Percentiles rank a stretch among this genome's conserved stretches.
These are phyloP conservation scores for Gymnothorax reevesii DNA, from an alignment of 2,797 vertebrate species.

Conservation along the genomic window DNA sequence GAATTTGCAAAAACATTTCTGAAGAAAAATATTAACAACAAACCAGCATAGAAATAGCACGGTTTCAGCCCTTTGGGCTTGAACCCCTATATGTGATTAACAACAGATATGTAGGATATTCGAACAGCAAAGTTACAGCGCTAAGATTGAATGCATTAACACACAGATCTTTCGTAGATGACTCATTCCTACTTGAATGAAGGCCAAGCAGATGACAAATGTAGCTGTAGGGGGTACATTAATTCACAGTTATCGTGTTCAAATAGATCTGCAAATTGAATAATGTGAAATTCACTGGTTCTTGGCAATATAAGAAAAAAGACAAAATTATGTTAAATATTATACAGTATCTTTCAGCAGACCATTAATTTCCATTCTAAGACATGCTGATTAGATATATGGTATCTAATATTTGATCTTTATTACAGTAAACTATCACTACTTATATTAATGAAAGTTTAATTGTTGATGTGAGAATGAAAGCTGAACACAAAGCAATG, in stretches of 20 bases:
- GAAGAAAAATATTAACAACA: no score
- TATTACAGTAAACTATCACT: background rate
- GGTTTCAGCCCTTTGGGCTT: no score
- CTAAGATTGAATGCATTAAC: background rate
- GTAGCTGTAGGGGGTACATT: background rate
- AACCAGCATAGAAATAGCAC: no score
- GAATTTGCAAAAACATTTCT: no score
- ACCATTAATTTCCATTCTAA: slow-evolving; percentile 1
- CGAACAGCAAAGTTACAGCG: background rate
- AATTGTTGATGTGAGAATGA: slow-evolving; percentile 11
- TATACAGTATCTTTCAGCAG: background rate
- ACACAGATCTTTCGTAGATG: background rate
- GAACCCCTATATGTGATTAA: background rate
- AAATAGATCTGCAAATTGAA: background rate
- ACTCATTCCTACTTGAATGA: background rate
- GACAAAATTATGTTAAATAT: background rate
- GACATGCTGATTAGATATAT: background rate
- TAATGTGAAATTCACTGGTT: background rate
- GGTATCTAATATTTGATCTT: background rate
- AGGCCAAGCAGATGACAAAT: background rate
- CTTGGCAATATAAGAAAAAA: background rate
- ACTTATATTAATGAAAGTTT: background rate
- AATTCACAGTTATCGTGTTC: background rate
- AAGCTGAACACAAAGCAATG: background rate
- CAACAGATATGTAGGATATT: slow-evolving; percentile 2